phyloP scores from a whole-genome alignment of 2,888 invertebrate species.

The Eupithecia subfuscata region DNA sequence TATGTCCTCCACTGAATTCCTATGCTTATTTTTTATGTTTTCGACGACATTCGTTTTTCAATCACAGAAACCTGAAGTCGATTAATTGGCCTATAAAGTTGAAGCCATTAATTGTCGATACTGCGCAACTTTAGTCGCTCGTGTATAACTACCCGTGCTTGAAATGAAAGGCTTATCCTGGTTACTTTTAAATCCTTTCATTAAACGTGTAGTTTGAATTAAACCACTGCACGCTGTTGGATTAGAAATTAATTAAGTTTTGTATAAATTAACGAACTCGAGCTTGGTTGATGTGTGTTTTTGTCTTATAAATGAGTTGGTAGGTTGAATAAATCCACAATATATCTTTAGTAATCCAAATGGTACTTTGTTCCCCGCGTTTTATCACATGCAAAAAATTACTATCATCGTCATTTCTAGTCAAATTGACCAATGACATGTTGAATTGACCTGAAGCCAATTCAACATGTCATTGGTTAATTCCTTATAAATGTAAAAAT shows the following conservation, averaged over 20 bases:
- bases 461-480: no score
- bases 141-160: constrained; percentile 35
- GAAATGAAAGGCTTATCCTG: constrained; percentile 57
- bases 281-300: background rate
- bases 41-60: background rate
- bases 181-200: constrained; percentile 64
- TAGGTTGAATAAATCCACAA: background rate
- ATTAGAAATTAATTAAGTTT: constrained; percentile 29
- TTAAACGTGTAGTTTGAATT: constrained; percentile 57
- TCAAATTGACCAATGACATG: no score
- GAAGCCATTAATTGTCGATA: background rate
- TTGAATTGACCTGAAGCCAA: no score
- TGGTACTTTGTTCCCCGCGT: no score
- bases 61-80: background rate
- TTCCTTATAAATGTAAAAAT: no score
- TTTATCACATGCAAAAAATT: no score
- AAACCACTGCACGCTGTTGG: constrained; percentile 42
- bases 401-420: no score
- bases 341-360: no score
- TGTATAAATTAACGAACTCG: background rate
- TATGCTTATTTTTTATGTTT: background rate
- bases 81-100: background rate
- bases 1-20: no score
- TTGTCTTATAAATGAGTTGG: background rate
- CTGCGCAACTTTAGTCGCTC: constrained; percentile 5